Evolutionary conservation across 2,113 vertebrate species (phyloP).

Genomic region (Eleginops maclovinus): DNA sequence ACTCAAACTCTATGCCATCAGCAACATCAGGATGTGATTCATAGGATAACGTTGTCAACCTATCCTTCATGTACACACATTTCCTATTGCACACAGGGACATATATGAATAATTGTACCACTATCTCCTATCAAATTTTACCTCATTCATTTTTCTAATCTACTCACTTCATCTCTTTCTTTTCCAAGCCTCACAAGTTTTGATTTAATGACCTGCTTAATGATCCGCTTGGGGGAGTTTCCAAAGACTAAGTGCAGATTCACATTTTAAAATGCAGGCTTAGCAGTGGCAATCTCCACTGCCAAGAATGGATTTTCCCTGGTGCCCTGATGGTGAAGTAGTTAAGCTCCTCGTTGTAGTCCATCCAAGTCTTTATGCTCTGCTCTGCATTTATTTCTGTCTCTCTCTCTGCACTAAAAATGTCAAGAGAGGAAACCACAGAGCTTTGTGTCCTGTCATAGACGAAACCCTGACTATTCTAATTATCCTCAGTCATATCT

Average conservation of each 20-base stretch:
- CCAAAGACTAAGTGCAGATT: constrained; percentile 91
- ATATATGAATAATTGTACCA: constrained; percentile 79
- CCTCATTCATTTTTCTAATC: constrained; percentile 75
- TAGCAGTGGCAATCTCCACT: constrained; percentile 89
- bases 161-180: constrained; percentile 72
- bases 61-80: constrained; percentile 80
- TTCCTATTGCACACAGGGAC: constrained; percentile 82
- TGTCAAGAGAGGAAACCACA: constrained; percentile 21
- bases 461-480: constrained; percentile 22
- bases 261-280: constrained; percentile 93
- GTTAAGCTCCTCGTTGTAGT: constrained; percentile 90
- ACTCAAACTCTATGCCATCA: neutral
- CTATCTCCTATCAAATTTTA: constrained; percentile 83
- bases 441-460: constrained; percentile 18
- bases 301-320: constrained; percentile 93
- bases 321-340: constrained; percentile 90
- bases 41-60: constrained; percentile 65
- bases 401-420: constrained; percentile 41
- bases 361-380: constrained; percentile 77
- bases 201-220: constrained; percentile 94
- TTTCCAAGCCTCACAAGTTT: constrained; percentile 86
- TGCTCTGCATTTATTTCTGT: constrained; percentile 38
- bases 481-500: constrained; percentile 10
- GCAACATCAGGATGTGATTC: constrained; percentile 31
- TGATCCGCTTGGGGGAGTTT: constrained; percentile 90